phyloP scores from a whole-genome alignment of 2,888 invertebrate species.

The Macropis europaea region DNA sequence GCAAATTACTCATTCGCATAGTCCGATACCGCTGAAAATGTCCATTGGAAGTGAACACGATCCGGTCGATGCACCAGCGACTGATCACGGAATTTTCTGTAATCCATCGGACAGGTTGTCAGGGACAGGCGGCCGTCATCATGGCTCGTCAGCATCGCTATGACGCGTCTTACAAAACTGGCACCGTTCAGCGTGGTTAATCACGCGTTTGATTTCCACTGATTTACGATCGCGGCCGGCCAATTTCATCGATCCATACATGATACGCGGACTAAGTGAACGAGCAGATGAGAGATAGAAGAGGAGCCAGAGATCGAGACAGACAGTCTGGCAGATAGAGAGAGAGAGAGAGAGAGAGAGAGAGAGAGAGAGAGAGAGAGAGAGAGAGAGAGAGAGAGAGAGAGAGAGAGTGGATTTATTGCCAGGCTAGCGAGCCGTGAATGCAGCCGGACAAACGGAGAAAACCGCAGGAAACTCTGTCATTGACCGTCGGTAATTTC shows the following conservation, averaged over 20 bases:
- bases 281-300: conserved; percentile 37
- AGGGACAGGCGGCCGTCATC: not conserved
- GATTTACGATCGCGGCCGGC: conserved; percentile 65
- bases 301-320: conserved; percentile 17
- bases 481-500: conserved; percentile 68
- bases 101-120: not conserved
- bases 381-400: not conserved
- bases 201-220: conserved; percentile 70
- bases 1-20: too few relatives aligned
- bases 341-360: not conserved
- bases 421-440: conserved; percentile 66
- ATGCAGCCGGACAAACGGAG: conserved; percentile 67
- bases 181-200: conserved; percentile 56
- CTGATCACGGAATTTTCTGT: not conserved
- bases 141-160: conserved; percentile 9
- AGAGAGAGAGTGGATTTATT: conserved; percentile 65
- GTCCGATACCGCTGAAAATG: too few relatives aligned
- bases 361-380: conserved; percentile 3
- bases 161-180: conserved; percentile 29
- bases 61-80: not conserved
- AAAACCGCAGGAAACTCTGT: conserved; percentile 70
- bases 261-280: conserved; percentile 39
- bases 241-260: conserved; percentile 31
- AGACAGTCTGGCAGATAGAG: conserved; percentile 10
- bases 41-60: too few relatives aligned